Percentiles rank a stretch among this genome's conserved stretches.
phyloP scores from a whole-genome alignment of 1,140 invertebrate species.

The Paralvinella palmiformis region DNA sequence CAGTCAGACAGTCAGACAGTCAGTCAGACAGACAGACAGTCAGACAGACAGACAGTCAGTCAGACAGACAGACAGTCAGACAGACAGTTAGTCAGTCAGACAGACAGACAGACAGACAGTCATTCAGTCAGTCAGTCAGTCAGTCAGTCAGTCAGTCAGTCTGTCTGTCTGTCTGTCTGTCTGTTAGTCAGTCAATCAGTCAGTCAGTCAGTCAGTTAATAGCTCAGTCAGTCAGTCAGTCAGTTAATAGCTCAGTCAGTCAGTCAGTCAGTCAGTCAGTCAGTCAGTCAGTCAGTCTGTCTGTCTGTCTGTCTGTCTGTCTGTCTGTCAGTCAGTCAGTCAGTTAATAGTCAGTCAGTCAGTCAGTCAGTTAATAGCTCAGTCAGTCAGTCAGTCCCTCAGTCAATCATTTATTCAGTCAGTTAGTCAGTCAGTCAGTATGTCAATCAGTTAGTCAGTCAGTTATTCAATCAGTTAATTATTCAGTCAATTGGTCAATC shows the following conservation, averaged over 20 bases:
- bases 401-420: too few species aligned
- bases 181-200: conserved; percentile 13
- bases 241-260: too few species aligned
- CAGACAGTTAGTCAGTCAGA: background rate
- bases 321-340: too few species aligned
- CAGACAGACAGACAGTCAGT: conserved; percentile 16
- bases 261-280: too few species aligned
- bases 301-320: too few species aligned
- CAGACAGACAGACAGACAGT: conserved; percentile 11
- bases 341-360: too few species aligned
- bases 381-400: conserved; percentile 22
- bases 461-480: too few species aligned
- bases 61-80: conserved; percentile 4
- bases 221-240: too few species aligned
- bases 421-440: too few species aligned
- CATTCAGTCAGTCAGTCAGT: conserved; percentile 15
- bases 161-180: conserved; percentile 18
- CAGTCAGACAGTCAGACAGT: conserved; percentile 18
- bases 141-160: conserved; percentile 7
- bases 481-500: too few species aligned
- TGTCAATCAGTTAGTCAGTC: too few species aligned
- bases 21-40: conserved; percentile 15
- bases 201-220: conserved; percentile 16
- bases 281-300: too few species aligned
- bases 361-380: conserved; percentile 15